Conservation (phyloP, 2,797 vertebrate species). For the Gambusia yucatana region DNA sequence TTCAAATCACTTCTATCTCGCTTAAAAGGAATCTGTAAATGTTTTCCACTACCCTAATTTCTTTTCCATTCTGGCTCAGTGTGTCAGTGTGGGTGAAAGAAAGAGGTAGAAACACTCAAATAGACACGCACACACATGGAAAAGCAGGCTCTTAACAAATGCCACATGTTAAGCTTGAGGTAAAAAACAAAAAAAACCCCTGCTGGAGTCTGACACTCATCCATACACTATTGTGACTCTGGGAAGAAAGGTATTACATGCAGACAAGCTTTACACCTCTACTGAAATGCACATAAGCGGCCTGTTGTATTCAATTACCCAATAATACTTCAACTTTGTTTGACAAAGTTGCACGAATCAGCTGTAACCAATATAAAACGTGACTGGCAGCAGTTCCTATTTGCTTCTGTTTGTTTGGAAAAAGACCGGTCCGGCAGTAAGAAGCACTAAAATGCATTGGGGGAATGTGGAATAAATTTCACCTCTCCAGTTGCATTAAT, state of each 20-base stretch:
- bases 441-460: neutral
- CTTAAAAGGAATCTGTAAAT: constrained; percentile 60
- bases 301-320: constrained; percentile 34
- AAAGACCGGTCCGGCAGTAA: neutral
- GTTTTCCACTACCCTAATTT: constrained; percentile 74
- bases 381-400: constrained; percentile 17
- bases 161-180: constrained; percentile 75
- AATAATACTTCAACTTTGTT: constrained; percentile 19
- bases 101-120: constrained; percentile 55
- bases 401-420: constrained; percentile 32
- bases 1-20: constrained; percentile 59
- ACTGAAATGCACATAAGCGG: constrained; percentile 27
- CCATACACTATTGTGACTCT: constrained; percentile 28
- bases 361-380: neutral
- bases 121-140: constrained; percentile 47
- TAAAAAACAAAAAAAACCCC: constrained; percentile 14
- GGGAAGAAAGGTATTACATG: constrained; percentile 33
- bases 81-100: constrained; percentile 50
- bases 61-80: constrained; percentile 70
- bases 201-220: constrained; percentile 48
- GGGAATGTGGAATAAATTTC: neutral
- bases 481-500: neutral
- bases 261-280: constrained; percentile 50
- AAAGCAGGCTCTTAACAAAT: constrained; percentile 78
- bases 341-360: constrained; percentile 23